Evolutionary conservation across 2,113 vertebrate species (phyloP).

Genomic region (Calyptommatus sinebrachiatus): DNA sequence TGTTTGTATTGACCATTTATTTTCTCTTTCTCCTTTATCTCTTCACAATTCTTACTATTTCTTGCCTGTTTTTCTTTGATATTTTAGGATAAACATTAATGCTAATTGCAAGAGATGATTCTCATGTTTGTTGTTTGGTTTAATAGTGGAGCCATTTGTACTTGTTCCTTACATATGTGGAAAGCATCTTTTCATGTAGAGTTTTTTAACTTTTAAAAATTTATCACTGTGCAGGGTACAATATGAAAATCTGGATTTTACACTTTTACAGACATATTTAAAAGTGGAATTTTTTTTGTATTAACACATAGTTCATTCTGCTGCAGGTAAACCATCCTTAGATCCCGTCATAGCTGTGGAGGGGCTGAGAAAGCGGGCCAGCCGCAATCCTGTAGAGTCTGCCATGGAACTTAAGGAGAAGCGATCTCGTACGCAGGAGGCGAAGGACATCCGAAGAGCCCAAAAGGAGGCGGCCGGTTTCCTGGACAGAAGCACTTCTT

Average conservation of each 20-base stretch:
- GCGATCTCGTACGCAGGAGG: constrained; percentile 92
- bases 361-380: constrained; percentile 84
- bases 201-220: not conserved
- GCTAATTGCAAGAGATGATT: not conserved
- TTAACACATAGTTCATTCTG: constrained; percentile 42
- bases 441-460: constrained; percentile 93
- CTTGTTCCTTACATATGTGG: not conserved
- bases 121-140: not conserved
- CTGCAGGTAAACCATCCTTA: constrained; percentile 75
- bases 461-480: constrained; percentile 90
- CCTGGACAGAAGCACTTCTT: constrained; percentile 82
- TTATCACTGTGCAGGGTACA: not conserved
- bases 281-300: not conserved
- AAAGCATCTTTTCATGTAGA: not conserved
- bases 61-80: not conserved
- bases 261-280: not conserved
- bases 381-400: constrained; percentile 88
- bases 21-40: not conserved
- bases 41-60: not conserved
- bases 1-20: not conserved
- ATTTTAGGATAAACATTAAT: not conserved
- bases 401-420: constrained; percentile 98
- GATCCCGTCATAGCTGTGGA: constrained; percentile 92
- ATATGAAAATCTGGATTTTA: not conserved
- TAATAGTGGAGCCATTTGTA: not conserved